These are phyloP conservation scores for Uloborus diversus DNA, from an alignment of 1,140 invertebrate species.

Conservation along the genomic window DNA sequence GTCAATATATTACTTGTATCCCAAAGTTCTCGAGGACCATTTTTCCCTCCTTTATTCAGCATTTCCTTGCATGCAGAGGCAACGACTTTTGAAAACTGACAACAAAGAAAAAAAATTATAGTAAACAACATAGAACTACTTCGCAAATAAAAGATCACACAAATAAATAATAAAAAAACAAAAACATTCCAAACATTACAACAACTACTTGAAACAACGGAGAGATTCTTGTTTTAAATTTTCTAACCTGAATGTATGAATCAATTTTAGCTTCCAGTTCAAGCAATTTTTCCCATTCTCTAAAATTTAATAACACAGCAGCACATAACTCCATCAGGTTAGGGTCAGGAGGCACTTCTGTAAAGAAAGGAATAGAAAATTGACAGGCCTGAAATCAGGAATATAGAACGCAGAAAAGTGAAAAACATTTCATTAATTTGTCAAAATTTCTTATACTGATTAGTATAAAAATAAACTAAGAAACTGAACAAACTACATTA, in stretches of 20 bases:
- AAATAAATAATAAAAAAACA: neutral
- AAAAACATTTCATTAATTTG: too few relatives aligned
- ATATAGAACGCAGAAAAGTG: too few relatives aligned
- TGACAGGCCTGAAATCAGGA: too few relatives aligned
- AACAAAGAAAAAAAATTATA: neutral
- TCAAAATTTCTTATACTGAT: too few relatives aligned
- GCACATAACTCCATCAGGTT: conserved; percentile 82
- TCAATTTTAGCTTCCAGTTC: conserved; percentile 63
- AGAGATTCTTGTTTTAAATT: neutral
- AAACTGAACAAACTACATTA: too few relatives aligned
- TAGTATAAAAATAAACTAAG: too few relatives aligned
- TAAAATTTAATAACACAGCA: conserved; percentile 79
- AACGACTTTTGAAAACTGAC: conserved; percentile 69
- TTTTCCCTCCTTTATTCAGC: conserved; percentile 76
- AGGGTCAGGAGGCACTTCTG: conserved; percentile 66
- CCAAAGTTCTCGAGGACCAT: conserved; percentile 81
- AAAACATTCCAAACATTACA: neutral
- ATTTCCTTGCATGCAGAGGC: conserved; percentile 77
- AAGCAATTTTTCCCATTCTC: conserved; percentile 78
- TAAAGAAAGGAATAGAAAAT: conserved; percentile 38
- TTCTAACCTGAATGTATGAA: conserved; percentile 32
- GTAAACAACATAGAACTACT: neutral
- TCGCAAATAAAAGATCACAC: neutral
- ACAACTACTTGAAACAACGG: neutral
- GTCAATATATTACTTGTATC: conserved; percentile 76